These are phyloP conservation scores for Tolypeutes matacus DNA, from an alignment of 2,797 vertebrate genomes.

Conservation along the genomic window DNA sequence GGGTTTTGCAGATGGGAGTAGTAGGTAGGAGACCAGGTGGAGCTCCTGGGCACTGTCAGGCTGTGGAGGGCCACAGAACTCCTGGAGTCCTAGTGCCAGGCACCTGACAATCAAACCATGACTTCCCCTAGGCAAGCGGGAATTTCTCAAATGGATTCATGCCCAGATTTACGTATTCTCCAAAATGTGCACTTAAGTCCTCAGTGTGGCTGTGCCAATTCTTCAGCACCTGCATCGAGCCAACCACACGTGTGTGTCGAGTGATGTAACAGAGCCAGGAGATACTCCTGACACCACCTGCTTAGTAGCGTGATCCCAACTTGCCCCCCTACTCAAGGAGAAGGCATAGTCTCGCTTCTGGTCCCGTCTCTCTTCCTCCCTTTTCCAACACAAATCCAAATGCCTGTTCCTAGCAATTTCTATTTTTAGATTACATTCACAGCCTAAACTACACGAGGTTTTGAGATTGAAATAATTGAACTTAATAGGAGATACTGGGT, in stretches of 20 bases:
- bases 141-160: not conserved
- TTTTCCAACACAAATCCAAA: not conserved
- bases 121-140: not conserved
- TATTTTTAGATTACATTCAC: not conserved
- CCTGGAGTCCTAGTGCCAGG: not conserved
- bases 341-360: fast-evolving
- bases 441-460: not conserved
- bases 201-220: fast-evolving
- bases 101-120: not conserved
- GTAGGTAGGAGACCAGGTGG: not conserved
- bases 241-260: fast-evolving
- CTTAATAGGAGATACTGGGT: not conserved
- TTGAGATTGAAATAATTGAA: not conserved
- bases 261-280: not conserved
- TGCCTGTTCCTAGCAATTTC: not conserved
- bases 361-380: not conserved
- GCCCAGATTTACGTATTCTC: not conserved
- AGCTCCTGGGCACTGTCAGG: fast-evolving
- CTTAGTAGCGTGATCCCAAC: too few species aligned
- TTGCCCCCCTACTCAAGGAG: fast-evolving
- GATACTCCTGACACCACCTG: too few species aligned
- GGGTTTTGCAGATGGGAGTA: not conserved
- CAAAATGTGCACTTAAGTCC: fast-evolving
- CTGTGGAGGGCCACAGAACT: fast-evolving
- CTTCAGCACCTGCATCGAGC: not conserved